phyloP scores from a whole-genome alignment of 2,797 vertebrate genomes.

The Cynopterus sphinx region DNA sequence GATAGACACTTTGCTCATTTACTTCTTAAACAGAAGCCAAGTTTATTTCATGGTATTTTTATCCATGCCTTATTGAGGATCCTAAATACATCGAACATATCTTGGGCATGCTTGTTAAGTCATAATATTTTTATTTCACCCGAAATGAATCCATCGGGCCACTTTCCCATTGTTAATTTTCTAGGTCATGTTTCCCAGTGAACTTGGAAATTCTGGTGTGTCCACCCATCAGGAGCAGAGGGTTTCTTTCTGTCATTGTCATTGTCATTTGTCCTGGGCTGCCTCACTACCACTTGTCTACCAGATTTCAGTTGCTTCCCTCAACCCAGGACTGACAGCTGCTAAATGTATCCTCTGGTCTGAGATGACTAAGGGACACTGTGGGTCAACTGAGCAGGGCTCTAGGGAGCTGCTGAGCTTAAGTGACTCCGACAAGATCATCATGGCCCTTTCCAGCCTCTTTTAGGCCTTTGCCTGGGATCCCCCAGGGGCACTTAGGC shows the following conservation, averaged over 20 bases:
- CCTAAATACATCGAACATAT: background rate
- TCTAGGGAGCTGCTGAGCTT: background rate
- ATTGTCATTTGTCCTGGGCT: background rate
- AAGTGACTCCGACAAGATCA: background rate
- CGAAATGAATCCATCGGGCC: background rate
- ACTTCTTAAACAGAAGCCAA: background rate
- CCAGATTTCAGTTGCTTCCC: background rate
- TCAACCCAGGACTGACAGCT: background rate
- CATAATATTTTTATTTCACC: background rate
- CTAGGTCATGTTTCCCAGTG: background rate
- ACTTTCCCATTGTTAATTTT: background rate
- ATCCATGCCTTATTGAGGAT: background rate
- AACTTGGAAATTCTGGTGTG: accelerated
- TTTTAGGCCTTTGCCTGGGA: background rate
- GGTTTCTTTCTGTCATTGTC: accelerated
- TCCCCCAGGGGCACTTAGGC: background rate
- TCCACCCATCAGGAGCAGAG: accelerated
- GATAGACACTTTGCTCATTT: background rate
- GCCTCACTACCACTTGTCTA: background rate
- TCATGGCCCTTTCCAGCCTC: background rate
- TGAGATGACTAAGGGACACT: too few relatives aligned
- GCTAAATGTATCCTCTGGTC: too few relatives aligned
- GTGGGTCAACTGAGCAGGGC: background rate
- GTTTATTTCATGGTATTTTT: background rate
- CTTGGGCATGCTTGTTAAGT: too few relatives aligned